phyloP scores from a whole-genome alignment of 2,113 vertebrate genomes.

The Poeciliopsis retropinna region DNA sequence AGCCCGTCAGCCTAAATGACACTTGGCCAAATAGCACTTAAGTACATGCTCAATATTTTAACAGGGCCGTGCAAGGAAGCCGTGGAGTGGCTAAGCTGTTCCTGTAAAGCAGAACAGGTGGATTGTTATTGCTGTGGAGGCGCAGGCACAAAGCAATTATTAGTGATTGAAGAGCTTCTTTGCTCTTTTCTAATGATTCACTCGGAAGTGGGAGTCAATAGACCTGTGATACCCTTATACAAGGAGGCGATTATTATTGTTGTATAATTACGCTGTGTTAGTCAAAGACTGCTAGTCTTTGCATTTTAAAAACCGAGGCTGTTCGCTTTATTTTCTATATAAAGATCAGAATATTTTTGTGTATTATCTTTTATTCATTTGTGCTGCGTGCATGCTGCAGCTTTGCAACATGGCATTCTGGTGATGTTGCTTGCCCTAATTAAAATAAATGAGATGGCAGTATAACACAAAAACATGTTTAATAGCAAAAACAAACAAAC shows the following conservation, averaged over 20 bases:
- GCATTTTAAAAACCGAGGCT: conserved; percentile 7
- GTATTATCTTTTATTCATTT: background rate
- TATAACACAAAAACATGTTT: background rate
- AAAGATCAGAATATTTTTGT: background rate
- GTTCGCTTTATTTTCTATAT: background rate
- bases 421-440: background rate
- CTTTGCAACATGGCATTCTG: background rate
- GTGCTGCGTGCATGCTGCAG: background rate
- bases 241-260: conserved; percentile 7
- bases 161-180: conserved; percentile 32
- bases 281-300: background rate
- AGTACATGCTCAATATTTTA: conserved; percentile 87
- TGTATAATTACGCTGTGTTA: background rate
- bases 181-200: conserved; percentile 30
- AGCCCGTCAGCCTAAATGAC: conserved; percentile 83
- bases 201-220: conserved; percentile 16
- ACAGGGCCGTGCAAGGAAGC: conserved; percentile 71
- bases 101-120: conserved; percentile 68
- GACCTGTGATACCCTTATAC: conserved; percentile 20
- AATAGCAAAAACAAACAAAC: background rate
- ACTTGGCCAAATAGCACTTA: conserved; percentile 86
- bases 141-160: conserved; percentile 31
- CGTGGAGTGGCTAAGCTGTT: conserved; percentile 59
- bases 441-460: background rate
- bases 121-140: conserved; percentile 46